Percentiles rank a stretch among this genome's conserved stretches.
Evolutionary conservation across 2,888 invertebrate genomes (phyloP).

Genomic region (Phlogophora meticulosa): DNA sequence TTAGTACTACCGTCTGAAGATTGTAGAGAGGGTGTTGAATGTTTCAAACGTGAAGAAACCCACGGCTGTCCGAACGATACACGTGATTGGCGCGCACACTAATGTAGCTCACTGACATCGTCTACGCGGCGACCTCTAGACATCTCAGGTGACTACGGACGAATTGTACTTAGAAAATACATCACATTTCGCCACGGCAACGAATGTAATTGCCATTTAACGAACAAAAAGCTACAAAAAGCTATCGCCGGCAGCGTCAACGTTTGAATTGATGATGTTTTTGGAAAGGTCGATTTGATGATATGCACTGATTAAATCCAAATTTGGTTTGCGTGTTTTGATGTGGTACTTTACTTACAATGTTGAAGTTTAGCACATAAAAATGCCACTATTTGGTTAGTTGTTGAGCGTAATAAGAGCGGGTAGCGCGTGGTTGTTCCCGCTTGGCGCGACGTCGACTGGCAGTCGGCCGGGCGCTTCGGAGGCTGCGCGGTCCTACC

Average conservation of each 20-base stretch:
- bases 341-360: constrained; percentile 79
- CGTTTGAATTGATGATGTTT: constrained; percentile 67
- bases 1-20: constrained; percentile 12
- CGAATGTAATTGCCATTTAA: constrained; percentile 77
- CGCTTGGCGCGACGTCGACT: constrained; percentile 87
- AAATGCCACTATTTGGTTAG: constrained; percentile 81
- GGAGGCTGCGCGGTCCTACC: constrained; percentile 87
- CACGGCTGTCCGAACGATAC: constrained; percentile 65
- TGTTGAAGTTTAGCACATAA: constrained; percentile 77
- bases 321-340: constrained; percentile 43
- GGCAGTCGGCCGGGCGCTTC: constrained; percentile 80
- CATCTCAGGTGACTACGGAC: constrained; percentile 81
- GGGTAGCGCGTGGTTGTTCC: constrained; percentile 79
- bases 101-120: constrained; percentile 72
- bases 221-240: constrained; percentile 72
- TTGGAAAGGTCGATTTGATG: constrained; percentile 76
- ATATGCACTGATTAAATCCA: constrained; percentile 46
- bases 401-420: constrained; percentile 72
- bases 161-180: constrained; percentile 70
- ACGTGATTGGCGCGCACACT: constrained; percentile 80
- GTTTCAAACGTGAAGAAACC: constrained; percentile 48
- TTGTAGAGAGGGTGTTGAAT: constrained; percentile 19
- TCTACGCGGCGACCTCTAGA: constrained; percentile 84
- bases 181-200: constrained; percentile 61
- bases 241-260: constrained; percentile 64